These are phyloP conservation scores for Pristionchus fissidentatus DNA, from an alignment of 2,888 invertebrate species.

Conservation along the genomic window DNA sequence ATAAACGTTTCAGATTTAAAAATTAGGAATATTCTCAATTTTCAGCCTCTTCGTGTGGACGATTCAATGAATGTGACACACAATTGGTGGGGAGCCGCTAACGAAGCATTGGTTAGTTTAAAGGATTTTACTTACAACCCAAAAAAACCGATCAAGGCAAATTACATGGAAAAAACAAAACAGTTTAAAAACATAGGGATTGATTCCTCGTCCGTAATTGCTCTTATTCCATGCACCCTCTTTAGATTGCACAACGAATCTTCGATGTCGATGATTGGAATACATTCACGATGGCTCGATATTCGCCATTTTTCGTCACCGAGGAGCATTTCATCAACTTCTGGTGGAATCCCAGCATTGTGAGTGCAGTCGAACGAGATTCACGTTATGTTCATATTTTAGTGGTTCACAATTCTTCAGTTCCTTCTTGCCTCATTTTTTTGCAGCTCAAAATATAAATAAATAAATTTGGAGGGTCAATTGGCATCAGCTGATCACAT, in stretches of 20 bases:
- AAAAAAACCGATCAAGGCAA: not conserved
- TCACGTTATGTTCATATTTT: not conserved
- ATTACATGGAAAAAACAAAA: too few species aligned
- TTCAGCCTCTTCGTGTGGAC: constrained; percentile 57
- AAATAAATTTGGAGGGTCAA: constrained; percentile 63
- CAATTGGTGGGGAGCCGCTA: constrained; percentile 96
- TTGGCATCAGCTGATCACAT: constrained; percentile 57
- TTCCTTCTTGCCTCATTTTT: not conserved
- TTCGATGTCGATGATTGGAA: constrained; percentile 92
- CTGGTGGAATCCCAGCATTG: constrained; percentile 66
- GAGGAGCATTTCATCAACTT: constrained; percentile 78
- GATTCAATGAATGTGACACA: constrained; percentile 88
- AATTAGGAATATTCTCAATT: not conserved
- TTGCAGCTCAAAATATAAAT: too few species aligned
- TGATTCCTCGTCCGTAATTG: not conserved
- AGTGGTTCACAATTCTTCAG: not conserved
- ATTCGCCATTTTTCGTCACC: constrained; percentile 88
- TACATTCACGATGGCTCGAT: constrained; percentile 92
- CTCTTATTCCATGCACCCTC: not conserved
- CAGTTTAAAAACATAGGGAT: not conserved
- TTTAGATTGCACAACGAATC: constrained; percentile 76
- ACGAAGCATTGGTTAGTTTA: constrained; percentile 76
- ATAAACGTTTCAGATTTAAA: not conserved
- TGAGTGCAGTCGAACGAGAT: not conserved
- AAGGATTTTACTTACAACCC: not conserved